phyloP scores from a whole-genome alignment of 30 jellyfish, hydroid and myxozoan genomes.

The Calvadosia cruxmelitensis region DNA sequence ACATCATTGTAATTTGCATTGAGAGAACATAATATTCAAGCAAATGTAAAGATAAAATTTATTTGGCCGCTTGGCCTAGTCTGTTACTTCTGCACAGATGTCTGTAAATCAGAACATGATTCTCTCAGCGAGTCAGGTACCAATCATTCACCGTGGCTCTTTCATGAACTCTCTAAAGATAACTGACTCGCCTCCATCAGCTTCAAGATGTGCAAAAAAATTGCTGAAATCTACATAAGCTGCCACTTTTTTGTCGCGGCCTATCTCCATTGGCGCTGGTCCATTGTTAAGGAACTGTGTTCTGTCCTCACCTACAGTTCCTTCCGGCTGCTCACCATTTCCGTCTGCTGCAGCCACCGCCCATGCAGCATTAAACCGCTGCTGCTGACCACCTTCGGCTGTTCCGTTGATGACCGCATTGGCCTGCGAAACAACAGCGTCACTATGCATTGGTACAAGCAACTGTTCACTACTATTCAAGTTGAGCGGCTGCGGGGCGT shows the following conservation, averaged over 20 bases:
- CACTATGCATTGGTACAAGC: background rate
- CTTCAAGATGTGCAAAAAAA: constrained; percentile 37
- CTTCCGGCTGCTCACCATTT: background rate
- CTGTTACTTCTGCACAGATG: too few relatives aligned
- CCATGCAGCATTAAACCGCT: background rate
- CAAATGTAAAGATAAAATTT: too few relatives aligned
- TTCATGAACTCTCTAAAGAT: constrained; percentile 47
- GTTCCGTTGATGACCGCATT: constrained; percentile 5
- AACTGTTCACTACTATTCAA: background rate
- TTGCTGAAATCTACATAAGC: constrained; percentile 85
- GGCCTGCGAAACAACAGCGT: background rate
- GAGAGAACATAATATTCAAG: too few relatives aligned
- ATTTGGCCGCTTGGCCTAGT: too few relatives aligned
- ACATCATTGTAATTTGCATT: too few relatives aligned
- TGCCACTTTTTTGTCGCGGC: constrained; percentile 47
- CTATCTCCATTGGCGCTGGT: constrained; percentile 29
- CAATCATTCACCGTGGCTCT: too few relatives aligned
- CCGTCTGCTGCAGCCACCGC: background rate
- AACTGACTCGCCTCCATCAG: constrained; percentile 62
- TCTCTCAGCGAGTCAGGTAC: too few relatives aligned
- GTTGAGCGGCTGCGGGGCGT: background rate
- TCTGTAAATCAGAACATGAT: too few relatives aligned
- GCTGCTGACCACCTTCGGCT: background rate
- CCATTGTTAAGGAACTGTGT: constrained; percentile 17
- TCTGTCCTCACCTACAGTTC: constrained; percentile 5